These are phyloP conservation scores for Amphiprion clarkii DNA, from an alignment of 2,797 vertebrate species.

Conservation along the genomic window DNA sequence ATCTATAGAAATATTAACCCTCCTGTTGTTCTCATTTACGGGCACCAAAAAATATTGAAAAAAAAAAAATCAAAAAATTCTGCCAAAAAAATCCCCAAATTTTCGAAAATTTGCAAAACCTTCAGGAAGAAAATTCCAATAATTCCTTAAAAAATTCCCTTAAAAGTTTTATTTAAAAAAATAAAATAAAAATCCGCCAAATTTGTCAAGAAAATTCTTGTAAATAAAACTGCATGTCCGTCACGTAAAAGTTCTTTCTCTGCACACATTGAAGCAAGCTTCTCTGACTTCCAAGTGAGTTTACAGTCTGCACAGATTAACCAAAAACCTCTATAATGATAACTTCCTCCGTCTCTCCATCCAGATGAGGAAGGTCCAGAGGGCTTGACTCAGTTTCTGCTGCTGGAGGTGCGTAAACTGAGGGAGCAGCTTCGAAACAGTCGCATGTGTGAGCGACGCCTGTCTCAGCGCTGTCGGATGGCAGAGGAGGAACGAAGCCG, in stretches of 20 bases:
- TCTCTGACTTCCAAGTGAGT: not conserved
- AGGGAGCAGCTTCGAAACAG: slow-evolving; percentile 89
- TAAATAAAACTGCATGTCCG: too few relatives aligned
- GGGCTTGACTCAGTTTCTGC: slow-evolving; percentile 95
- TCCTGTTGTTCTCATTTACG: too few relatives aligned
- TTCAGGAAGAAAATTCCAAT: too few relatives aligned
- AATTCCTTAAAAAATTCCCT: too few relatives aligned
- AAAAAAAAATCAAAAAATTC: too few relatives aligned
- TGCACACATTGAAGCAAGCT: not conserved
- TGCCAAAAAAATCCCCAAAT: too few relatives aligned
- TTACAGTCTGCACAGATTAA: not conserved
- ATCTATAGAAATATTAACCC: too few relatives aligned
- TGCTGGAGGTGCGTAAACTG: slow-evolving; percentile 92
- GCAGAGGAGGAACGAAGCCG: slow-evolving; percentile 90
- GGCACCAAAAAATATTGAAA: too few relatives aligned
- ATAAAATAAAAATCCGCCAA: too few relatives aligned
- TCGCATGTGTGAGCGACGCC: slow-evolving; percentile 89
- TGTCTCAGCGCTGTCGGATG: slow-evolving; percentile 89
- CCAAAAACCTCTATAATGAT: not conserved
- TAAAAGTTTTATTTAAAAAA: too few relatives aligned
- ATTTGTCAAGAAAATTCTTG: too few relatives aligned
- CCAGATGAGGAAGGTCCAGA: slow-evolving; percentile 95
- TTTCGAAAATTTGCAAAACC: too few relatives aligned
- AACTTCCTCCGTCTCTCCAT: slow-evolving; percentile 2
- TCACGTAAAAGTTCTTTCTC: not conserved